Evolutionary conservation across 2,888 invertebrate genomes (phyloP).

Genomic region (Oscheius onirici): DNA sequence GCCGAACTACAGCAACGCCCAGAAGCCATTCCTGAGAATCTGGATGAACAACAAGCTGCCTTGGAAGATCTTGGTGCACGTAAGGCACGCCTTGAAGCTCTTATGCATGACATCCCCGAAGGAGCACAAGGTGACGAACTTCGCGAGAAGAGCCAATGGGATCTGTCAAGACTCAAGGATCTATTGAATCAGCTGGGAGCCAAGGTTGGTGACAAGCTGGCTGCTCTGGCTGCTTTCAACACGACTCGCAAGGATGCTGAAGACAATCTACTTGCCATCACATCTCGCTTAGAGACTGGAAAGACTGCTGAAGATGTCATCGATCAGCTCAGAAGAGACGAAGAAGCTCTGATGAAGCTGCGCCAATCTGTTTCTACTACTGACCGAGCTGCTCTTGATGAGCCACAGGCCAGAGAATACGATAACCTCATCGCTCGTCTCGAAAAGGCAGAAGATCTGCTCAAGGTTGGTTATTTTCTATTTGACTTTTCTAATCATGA

Average conservation of each 20-base stretch:
- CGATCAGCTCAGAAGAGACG: slow-evolving; percentile 37
- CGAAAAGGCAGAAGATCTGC: slow-evolving; percentile 41
- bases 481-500: slow-evolving; percentile 24
- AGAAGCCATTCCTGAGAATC: slow-evolving; percentile 32
- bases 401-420: slow-evolving; percentile 43
- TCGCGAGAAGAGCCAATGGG: slow-evolving; percentile 48
- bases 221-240: slow-evolving; percentile 52
- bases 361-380: slow-evolving; percentile 35
- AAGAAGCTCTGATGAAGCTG: slow-evolving; percentile 35
- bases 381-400: slow-evolving; percentile 40
- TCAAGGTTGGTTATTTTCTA: slow-evolving; percentile 30
- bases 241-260: slow-evolving; percentile 52
- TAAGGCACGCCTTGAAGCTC: slow-evolving; percentile 42
- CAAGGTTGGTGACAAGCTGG: slow-evolving; percentile 51
- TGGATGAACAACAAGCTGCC: slow-evolving; percentile 43
- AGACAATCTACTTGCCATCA: slow-evolving; percentile 42
- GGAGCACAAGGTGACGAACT: slow-evolving; percentile 42
- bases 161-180: slow-evolving; percentile 49
- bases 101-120: slow-evolving; percentile 39
- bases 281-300: slow-evolving; percentile 8
- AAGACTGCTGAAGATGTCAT: slow-evolving; percentile 37
- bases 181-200: slow-evolving; percentile 43
- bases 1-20: slow-evolving; percentile 38
- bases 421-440: slow-evolving; percentile 45
- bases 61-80: slow-evolving; percentile 46